Evolutionary conservation across 1,140 invertebrate genomes (phyloP), one percentile per base, ranked within the genome.

Genomic region (Drosophila athabasca): DNA sequence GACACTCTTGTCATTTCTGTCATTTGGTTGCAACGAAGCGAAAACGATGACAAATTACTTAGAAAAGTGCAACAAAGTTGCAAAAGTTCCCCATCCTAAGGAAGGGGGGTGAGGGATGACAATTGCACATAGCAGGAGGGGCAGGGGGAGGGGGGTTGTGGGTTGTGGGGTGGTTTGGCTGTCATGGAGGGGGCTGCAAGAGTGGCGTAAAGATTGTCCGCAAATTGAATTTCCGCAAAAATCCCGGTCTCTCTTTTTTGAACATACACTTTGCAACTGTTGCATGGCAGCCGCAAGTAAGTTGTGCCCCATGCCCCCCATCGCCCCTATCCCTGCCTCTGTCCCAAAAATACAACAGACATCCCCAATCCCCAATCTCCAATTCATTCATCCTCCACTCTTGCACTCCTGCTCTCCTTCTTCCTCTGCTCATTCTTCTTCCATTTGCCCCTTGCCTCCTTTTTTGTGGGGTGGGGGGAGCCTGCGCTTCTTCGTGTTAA

Each of bases 31-130:
- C 60, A 73, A 60, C 64, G 61, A 58, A 54, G 60, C 71, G 50
- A 66, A 64, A 74, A 76, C 53, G 82, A 78, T 87, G 82, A 87
- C 82, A 85, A 87, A 87, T 87, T 87, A 87, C 82, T 81, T 69
- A 79, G 81, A 85, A 85, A 81, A 75, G 17, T 77, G 77, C 82
- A 87, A 87, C 83, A 87, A 87, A 69, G 82, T 87, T 81, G 82
- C 81, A 67, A 48, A 24, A 26, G 24, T 26, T 26, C 24, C 24
- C 24, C 24, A 3, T 5, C 24, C 24, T 19, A 19, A 0, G 1
- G 17, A 19, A 35, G 5, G n/a, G 17, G 17, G 5, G n/a, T 0
- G 17, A 19, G 65, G n/a, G 8, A 50, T 58, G 39, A 39, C 61
- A 43, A 57, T 54, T 64, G 55, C 67, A 45, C 55, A 50, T 41